phyloP scores from a whole-genome alignment of 2,888 invertebrate genomes.

The Pterobdella sp. region DNA sequence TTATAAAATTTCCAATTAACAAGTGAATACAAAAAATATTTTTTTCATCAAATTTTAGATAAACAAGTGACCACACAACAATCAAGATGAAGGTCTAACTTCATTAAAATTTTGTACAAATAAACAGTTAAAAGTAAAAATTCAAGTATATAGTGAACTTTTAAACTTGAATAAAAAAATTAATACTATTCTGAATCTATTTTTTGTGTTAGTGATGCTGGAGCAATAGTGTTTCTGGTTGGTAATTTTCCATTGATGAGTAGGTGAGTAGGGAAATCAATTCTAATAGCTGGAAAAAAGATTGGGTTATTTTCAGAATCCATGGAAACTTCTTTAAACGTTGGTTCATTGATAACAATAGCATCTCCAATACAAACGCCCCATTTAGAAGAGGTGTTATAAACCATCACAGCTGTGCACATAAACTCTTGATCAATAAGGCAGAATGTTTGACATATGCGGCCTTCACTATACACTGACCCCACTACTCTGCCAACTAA shows the following conservation, averaged over 20 bases:
- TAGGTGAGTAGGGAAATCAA: constrained; percentile 68
- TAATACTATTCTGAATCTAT: not conserved
- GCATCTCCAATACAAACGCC: constrained; percentile 77
- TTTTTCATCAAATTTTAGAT: too few relatives aligned
- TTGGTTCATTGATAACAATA: constrained; percentile 72
- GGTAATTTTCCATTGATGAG: constrained; percentile 67
- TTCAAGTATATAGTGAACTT: too few relatives aligned
- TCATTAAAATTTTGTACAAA: too few relatives aligned
- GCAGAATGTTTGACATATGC: constrained; percentile 67
- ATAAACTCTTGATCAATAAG: constrained; percentile 65
- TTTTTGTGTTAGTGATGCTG: constrained; percentile 39
- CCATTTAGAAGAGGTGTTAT: constrained; percentile 72
- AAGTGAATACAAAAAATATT: too few relatives aligned
- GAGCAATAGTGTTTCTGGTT: constrained; percentile 44
- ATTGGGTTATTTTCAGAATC: constrained; percentile 55
- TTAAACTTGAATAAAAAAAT: too few relatives aligned
- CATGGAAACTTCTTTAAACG: constrained; percentile 58
- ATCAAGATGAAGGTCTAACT: too few relatives aligned
- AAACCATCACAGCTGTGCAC: constrained; percentile 70
- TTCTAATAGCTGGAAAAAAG: constrained; percentile 66
- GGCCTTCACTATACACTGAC: constrained; percentile 66
- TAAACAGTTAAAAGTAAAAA: too few relatives aligned
- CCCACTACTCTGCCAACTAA: constrained; percentile 72
- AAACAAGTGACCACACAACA: too few relatives aligned
- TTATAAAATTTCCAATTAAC: too few relatives aligned